Evolutionary conservation across 2,888 invertebrate species (phyloP), one percentile per base, ranked within the genome.

Genomic region (Drosophila neonasuta): DNA sequence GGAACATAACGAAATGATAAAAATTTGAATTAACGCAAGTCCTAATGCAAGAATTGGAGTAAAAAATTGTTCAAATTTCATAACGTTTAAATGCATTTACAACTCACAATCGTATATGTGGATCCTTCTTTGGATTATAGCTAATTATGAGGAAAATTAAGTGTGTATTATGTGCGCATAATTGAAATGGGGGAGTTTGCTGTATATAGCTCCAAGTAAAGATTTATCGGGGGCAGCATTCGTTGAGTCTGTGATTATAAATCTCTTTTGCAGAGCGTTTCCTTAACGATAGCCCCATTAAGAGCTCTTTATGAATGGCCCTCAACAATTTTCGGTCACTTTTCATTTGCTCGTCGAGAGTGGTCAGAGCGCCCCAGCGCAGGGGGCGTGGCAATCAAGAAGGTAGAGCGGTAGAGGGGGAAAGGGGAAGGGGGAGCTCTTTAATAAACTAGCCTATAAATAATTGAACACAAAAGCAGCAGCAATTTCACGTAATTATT

Each of bases 391-490:
- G 10, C 11, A 11, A 36, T 11, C 13, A n/a, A 54, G 32, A 3
- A 5, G 4, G 0, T 24, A 24, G 6, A 24, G 51, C 8, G 4
- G 17, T 5, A 1, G 34, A 8, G 50, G n/a, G 8, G 13, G n/a
- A 3, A 2, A 2, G 10, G 24, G 20, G 20, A 20, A 3, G 58
- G 49, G 49, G 60, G 39, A 58, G 44, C 64, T 68, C 51, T 66
- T 71, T 67, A 77, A 79, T 75, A 73, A 83, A 83, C 69, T 78
- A 78, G 85, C 82, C 71, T 80, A 76, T 85, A 80, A 83, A 85
- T 84, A 83, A 82, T 83, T 84, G 71, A 85, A 74, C 81, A 71
- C 59, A 68, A 82, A 56, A 62, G 81, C 71, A 62, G 64, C 75
- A 71, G 59, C 68, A 68, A 74, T 65, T 74, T 71, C 49, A 71